A percentile compares a stretch with the other conserved stretches of the same genome.
These are phyloP conservation scores for Sicus ferrugineus DNA, from an alignment of 2,888 invertebrate species.

Conservation along the genomic window DNA sequence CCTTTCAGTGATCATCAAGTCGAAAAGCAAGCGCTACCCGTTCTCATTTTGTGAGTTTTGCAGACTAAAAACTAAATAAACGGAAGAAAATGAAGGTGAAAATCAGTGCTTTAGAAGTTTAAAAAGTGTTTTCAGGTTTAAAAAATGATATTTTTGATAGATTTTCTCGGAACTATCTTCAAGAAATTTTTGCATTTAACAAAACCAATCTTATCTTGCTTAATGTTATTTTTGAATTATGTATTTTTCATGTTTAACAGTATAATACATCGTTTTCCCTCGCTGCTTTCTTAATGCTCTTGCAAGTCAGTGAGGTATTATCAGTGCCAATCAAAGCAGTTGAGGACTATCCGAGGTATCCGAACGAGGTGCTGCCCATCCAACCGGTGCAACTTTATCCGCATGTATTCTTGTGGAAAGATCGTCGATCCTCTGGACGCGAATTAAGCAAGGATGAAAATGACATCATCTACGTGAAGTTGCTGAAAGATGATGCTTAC, in stretches of 20 bases:
- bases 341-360: slow-evolving; percentile 41
- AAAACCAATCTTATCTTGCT: neutral
- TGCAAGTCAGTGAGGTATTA: neutral
- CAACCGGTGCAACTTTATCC: slow-evolving; percentile 57
- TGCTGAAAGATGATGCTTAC: slow-evolving; percentile 51
- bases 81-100: neutral
- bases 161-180: neutral
- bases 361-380: slow-evolving; percentile 54
- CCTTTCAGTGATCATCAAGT: slow-evolving; percentile 47
- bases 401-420: neutral
- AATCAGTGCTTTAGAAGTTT: neutral
- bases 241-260: too few species aligned
- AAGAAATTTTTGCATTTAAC: neutral
- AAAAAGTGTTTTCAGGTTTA: too few species aligned
- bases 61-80: neutral
- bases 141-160: too few species aligned
- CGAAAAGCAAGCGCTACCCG: slow-evolving; percentile 1
- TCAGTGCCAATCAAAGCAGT: neutral
- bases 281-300: neutral
- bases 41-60: neutral
- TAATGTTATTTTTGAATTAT: neutral
- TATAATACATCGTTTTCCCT: too few species aligned
- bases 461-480: slow-evolving; percentile 55
- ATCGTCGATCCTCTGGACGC: slow-evolving; percentile 46
- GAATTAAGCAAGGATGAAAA: slow-evolving; percentile 42